Percentiles rank a stretch among this genome's conserved stretches.
Evolutionary conservation across 2,113 vertebrate genomes (phyloP).

Genomic region (Chauna torquata): DNA sequence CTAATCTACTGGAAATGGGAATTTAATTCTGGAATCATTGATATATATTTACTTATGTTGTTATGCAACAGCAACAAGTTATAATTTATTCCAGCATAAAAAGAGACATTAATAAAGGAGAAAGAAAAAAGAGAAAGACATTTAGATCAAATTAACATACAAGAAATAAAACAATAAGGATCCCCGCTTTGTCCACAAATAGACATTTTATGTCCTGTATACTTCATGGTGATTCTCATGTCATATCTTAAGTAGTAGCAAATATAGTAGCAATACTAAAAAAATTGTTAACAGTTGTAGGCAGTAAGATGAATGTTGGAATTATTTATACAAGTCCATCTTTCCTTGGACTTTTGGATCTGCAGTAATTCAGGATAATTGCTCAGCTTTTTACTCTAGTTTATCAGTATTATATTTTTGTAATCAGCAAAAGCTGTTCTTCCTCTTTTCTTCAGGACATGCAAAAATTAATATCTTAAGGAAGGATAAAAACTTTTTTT

Average conservation of each 20-base stretch:
- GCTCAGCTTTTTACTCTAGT: background rate
- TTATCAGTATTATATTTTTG: background rate
- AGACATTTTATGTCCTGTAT: conserved; percentile 3
- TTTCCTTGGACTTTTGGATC: background rate
- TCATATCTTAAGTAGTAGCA: background rate
- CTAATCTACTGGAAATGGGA: background rate
- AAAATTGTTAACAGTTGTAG: background rate
- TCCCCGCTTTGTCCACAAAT: conserved; percentile 7
- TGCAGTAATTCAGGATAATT: background rate
- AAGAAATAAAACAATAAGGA: conserved; percentile 28
- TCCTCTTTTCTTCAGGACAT: background rate
- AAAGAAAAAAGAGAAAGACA: conserved; percentile 28
- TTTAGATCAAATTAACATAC: conserved; percentile 40
- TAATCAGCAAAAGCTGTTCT: background rate
- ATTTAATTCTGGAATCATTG: conserved; percentile 23
- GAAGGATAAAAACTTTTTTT: background rate
- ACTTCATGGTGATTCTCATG: background rate
- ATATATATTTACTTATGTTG: conserved; percentile 28
- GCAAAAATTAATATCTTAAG: background rate
- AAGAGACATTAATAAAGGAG: conserved; percentile 20
- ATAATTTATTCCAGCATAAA: conserved; percentile 46
- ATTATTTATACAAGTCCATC: conserved; percentile 12
- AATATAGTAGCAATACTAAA: background rate
- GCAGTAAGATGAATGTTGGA: background rate
- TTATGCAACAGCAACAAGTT: conserved; percentile 13